These are phyloP conservation scores for Catostomus latipinnis DNA, from an alignment of 2,797 vertebrate species.

Conservation along the genomic window DNA sequence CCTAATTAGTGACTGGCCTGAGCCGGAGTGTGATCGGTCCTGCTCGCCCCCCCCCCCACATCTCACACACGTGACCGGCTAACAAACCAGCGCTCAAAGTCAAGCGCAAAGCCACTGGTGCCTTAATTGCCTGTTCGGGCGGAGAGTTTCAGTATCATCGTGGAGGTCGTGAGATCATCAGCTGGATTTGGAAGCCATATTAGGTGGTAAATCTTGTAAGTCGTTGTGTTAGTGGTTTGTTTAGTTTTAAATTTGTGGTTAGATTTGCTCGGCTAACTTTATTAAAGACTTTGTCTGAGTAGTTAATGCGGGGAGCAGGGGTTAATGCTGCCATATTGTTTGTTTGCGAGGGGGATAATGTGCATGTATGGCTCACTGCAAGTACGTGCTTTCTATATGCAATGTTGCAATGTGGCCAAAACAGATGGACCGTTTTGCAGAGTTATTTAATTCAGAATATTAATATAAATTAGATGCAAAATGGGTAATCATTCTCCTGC, in stretches of 20 bases:
- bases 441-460: conserved; percentile 99
- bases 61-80: conserved; percentile 60
- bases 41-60: conserved; percentile 37
- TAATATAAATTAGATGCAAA: conserved; percentile 98
- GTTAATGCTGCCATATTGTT: conserved; percentile 72
- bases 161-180: conserved; percentile 36
- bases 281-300: conserved; percentile 35
- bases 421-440: conserved; percentile 90
- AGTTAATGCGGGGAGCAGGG: conserved; percentile 60
- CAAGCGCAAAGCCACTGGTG: conserved; percentile 51
- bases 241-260: conserved; percentile 20
- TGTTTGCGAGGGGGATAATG: conserved; percentile 25
- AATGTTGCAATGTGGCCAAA: conserved; percentile 72
- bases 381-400: conserved; percentile 65
- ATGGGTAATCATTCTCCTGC: conserved; percentile 99
- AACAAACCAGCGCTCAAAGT: conserved; percentile 61
- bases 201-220: conserved; percentile 20
- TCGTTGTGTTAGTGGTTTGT: conserved; percentile 39
- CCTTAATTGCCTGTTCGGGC: conserved; percentile 46
- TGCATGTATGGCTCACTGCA: background rate
- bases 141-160: conserved; percentile 13
- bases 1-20: conserved; percentile 83
- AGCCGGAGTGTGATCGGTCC: conserved; percentile 75
- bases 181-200: conserved; percentile 15
- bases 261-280: conserved; percentile 21